These are phyloP conservation scores for Lordiphosa collinella DNA, from an alignment of 1,140 invertebrate species.

Conservation along the genomic window DNA sequence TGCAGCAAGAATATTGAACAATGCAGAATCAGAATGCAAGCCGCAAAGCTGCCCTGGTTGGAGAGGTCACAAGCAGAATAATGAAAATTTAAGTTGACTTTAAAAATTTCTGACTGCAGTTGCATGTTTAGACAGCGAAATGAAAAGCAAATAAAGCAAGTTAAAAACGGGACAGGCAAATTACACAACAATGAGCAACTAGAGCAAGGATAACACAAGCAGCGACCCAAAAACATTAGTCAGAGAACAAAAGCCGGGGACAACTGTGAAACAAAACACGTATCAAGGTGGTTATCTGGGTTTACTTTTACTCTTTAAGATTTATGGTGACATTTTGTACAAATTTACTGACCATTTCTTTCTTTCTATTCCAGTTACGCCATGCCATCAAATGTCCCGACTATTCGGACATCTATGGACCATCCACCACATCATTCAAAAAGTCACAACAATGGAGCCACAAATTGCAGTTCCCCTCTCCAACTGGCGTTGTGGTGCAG, in stretches of 20 bases:
- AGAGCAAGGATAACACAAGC: slow-evolving; percentile 56
- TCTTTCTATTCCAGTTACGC: slow-evolving; percentile 41
- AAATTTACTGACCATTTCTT: slow-evolving; percentile 8
- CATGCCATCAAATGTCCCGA: slow-evolving; percentile 61
- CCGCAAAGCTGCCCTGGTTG: too few species aligned
- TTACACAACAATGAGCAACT: slow-evolving; percentile 59
- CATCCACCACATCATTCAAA: slow-evolving; percentile 40
- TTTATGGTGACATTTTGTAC: slow-evolving; percentile 24
- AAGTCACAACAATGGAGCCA: slow-evolving; percentile 66
- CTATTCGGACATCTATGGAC: slow-evolving; percentile 65
- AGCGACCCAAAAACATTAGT: slow-evolving; percentile 66
- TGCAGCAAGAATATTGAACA: too few species aligned
- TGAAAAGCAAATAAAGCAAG: slow-evolving; percentile 60
- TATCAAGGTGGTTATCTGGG: slow-evolving; percentile 31
- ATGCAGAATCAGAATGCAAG: too few species aligned
- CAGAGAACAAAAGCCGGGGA: slow-evolving; percentile 5
- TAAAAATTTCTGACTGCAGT: too few species aligned
- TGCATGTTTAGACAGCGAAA: too few species aligned
- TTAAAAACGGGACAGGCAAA: slow-evolving; percentile 50
- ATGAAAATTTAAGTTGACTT: too few species aligned
- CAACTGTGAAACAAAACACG: background rate
- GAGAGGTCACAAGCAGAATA: too few species aligned
- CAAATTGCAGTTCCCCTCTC: slow-evolving; percentile 44
- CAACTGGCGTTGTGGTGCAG: slow-evolving; percentile 10
- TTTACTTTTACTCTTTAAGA: slow-evolving; percentile 9